phyloP scores from a whole-genome alignment of 2,113 vertebrate genomes.

The Potamarius usumacintae region DNA sequence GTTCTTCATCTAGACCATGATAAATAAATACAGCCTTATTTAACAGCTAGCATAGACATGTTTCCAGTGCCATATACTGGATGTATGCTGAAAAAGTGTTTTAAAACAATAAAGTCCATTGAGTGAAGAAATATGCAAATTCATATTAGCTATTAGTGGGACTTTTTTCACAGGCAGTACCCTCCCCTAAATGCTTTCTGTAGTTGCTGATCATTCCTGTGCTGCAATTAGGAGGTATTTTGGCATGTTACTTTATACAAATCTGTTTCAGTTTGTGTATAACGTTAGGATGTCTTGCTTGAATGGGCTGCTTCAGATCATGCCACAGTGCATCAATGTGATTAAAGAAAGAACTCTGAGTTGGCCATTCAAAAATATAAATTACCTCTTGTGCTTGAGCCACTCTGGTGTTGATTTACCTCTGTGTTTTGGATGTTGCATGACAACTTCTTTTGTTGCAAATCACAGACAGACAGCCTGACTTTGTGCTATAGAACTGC shows the following conservation, averaged over 20 bases:
- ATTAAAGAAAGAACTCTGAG: constrained; percentile 16
- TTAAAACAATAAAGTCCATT: not conserved
- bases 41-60: not conserved
- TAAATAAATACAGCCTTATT: not conserved
- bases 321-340: not conserved
- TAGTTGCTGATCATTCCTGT: constrained; percentile 12
- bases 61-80: not conserved
- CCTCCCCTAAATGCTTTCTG: not conserved
- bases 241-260: constrained; percentile 9
- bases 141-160: not conserved
- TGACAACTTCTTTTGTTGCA: constrained; percentile 6
- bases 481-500: not conserved
- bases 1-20: not conserved
- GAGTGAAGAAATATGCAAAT: not conserved
- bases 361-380: not conserved
- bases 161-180: constrained; percentile 1
- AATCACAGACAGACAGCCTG: not conserved
- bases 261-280: constrained; percentile 16
- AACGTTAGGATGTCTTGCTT: constrained; percentile 15
- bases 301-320: constrained; percentile 21
- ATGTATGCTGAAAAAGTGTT: not conserved
- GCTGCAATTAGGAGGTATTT: constrained; percentile 14
- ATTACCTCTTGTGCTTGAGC: not conserved
- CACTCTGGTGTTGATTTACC: constrained; percentile 2
- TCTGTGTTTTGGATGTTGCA: not conserved